A percentile compares a stretch with the other conserved stretches of the same genome.
Conservation (phyloP, 2,113 vertebrate species). For the Manacus vitellinus region DNA sequence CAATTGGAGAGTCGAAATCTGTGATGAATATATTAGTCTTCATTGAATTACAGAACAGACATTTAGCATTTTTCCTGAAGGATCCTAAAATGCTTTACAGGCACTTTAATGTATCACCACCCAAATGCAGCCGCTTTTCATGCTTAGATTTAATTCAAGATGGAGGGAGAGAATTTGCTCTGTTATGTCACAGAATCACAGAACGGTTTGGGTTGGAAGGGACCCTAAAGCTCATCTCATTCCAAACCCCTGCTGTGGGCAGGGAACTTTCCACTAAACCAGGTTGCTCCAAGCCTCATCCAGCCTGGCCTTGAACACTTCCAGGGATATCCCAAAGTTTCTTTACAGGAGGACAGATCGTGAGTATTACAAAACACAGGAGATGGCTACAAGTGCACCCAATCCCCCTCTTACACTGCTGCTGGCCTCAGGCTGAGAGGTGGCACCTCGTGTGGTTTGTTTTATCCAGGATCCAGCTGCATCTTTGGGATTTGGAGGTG, state of each 20-base stretch:
- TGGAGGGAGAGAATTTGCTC: background rate
- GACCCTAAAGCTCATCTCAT: background rate
- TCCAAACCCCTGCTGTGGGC: background rate
- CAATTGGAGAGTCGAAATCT: background rate
- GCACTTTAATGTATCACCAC: background rate
- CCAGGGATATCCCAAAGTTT: background rate
- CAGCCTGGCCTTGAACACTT: background rate
- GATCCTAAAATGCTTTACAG: conserved; percentile 17
- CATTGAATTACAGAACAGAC: conserved; percentile 22
- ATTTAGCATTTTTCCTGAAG: conserved; percentile 49
- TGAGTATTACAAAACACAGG: background rate
- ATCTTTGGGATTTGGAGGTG: background rate
- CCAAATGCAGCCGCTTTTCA: background rate
- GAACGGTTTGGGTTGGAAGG: background rate
- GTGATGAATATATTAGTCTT: conserved; percentile 10
- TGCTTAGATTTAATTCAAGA: background rate
- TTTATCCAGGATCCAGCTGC: background rate
- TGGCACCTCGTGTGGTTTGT: background rate
- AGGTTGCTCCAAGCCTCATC: background rate
- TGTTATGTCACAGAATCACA: background rate
- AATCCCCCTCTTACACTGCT: background rate
- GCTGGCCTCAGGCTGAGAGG: background rate
- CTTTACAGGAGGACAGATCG: background rate
- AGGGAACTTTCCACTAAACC: background rate
- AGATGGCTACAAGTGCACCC: background rate